Conservation (phyloP, 2,888 invertebrate genomes). For the Nymphalis c-album region DNA sequence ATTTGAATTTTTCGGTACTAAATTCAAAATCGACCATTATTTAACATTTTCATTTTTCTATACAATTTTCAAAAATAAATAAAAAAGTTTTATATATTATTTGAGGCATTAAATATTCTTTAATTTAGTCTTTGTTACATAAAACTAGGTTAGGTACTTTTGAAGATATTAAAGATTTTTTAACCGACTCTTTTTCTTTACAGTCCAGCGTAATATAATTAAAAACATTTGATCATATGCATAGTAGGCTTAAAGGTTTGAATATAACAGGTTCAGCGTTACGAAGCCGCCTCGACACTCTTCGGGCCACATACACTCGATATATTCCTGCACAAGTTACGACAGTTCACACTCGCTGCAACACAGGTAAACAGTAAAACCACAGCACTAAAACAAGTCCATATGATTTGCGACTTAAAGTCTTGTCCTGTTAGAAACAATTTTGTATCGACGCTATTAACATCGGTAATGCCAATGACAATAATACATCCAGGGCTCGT, state of each 20-base stretch:
- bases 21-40: neutral
- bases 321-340: slow-evolving; percentile 87
- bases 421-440: neutral
- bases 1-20: neutral
- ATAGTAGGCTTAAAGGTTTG: neutral
- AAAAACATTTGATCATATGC: neutral
- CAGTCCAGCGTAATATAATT: too few species aligned
- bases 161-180: too few species aligned
- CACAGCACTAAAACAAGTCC: neutral
- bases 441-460: neutral
- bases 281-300: slow-evolving; percentile 93
- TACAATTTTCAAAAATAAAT: neutral
- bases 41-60: neutral
- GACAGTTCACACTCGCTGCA: slow-evolving; percentile 81
- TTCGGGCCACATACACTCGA: slow-evolving; percentile 90
- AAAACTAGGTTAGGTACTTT: too few species aligned
- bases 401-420: neutral
- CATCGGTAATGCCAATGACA: neutral
- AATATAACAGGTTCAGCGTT: slow-evolving; percentile 87
- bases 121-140: too few species aligned
- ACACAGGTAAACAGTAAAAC: slow-evolving; percentile 57
- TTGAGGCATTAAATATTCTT: too few species aligned
- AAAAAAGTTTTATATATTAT: neutral
- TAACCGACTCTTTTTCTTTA: too few species aligned
- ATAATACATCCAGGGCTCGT: slow-evolving; percentile 57